A percentile compares a stretch with the other conserved stretches of the same genome.
phyloP scores from a whole-genome alignment of 2,797 vertebrate genomes.

The Poliocrania exsul region DNA sequence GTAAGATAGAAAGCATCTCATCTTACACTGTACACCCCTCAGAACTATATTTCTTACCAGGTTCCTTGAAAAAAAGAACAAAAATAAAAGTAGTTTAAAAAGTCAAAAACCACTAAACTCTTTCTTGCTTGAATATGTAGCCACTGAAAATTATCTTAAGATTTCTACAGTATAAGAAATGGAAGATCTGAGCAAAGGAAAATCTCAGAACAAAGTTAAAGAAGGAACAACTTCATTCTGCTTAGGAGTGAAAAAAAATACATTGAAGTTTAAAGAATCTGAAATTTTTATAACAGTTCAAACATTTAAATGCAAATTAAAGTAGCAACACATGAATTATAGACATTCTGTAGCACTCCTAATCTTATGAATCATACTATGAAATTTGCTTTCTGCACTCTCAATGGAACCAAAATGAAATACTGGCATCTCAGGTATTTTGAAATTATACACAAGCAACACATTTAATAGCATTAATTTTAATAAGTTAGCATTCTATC shows the following conservation, averaged over 20 bases:
- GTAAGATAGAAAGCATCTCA: neutral
- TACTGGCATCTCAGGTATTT: neutral
- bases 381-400: neutral
- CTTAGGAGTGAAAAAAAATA: neutral
- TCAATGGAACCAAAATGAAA: neutral
- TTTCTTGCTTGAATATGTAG: neutral
- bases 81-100: neutral
- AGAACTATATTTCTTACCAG: neutral
- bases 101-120: neutral
- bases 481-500: neutral
- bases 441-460: neutral
- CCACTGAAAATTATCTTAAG: slow-evolving; percentile 15
- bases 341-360: neutral
- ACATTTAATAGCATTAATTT: slow-evolving; percentile 24
- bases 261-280: slow-evolving; percentile 2
- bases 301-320: slow-evolving; percentile 40
- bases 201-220: slow-evolving; percentile 11
- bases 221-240: slow-evolving; percentile 24
- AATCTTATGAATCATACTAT: neutral
- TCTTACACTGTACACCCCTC: neutral
- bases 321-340: neutral
- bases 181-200: slow-evolving; percentile 43
- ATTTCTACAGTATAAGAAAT: slow-evolving; percentile 23
- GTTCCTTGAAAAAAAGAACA: neutral
- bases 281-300: slow-evolving; percentile 30